Percentiles rank a stretch among this genome's conserved stretches.
Evolutionary conservation across 2,888 invertebrate genomes (phyloP).

Genomic region (Stenurella melanura): DNA sequence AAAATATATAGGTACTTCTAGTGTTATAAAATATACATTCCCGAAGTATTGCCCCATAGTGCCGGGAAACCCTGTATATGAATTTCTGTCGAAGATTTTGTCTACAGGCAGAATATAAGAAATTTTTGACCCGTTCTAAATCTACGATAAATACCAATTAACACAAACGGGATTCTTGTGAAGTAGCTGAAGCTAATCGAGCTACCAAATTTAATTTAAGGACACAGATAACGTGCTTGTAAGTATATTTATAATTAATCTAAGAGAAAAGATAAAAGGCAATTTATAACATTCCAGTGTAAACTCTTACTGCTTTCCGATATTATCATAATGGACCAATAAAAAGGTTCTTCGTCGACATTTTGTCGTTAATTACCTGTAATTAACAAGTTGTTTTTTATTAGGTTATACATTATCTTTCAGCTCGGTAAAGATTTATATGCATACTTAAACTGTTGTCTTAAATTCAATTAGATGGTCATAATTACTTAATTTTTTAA

Average conservation of each 20-base stretch:
- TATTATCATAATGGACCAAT: slow-evolving; percentile 43
- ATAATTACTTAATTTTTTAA: slow-evolving; percentile 25
- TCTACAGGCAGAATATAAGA: not conserved
- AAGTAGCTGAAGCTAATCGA: slow-evolving; percentile 15
- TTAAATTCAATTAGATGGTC: slow-evolving; percentile 20
- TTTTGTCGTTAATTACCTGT: slow-evolving; percentile 39
- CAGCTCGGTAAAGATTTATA: slow-evolving; percentile 24
- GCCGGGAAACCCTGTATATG: too few relatives aligned
- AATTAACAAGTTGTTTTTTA: slow-evolving; percentile 39
- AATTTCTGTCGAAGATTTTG: too few relatives aligned
- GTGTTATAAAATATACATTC: too few relatives aligned
- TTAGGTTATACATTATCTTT: slow-evolving; percentile 35
- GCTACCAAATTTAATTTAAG: slow-evolving; percentile 28
- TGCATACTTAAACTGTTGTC: not conserved
- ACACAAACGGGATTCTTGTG: not conserved
- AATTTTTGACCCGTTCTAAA: not conserved
- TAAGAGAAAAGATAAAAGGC: slow-evolving; percentile 25
- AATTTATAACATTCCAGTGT: slow-evolving; percentile 35
- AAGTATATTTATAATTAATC: slow-evolving; percentile 40
- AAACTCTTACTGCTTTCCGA: slow-evolving; percentile 26
- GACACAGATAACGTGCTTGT: slow-evolving; percentile 19
- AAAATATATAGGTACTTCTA: too few relatives aligned
- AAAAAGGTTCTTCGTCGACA: slow-evolving; percentile 34
- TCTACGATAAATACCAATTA: not conserved
- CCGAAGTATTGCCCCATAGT: too few relatives aligned